Percentiles rank a stretch among this genome's conserved stretches.
Evolutionary conservation across 2,888 invertebrate species (phyloP).

Genomic region (Eurytoma adleriae): DNA sequence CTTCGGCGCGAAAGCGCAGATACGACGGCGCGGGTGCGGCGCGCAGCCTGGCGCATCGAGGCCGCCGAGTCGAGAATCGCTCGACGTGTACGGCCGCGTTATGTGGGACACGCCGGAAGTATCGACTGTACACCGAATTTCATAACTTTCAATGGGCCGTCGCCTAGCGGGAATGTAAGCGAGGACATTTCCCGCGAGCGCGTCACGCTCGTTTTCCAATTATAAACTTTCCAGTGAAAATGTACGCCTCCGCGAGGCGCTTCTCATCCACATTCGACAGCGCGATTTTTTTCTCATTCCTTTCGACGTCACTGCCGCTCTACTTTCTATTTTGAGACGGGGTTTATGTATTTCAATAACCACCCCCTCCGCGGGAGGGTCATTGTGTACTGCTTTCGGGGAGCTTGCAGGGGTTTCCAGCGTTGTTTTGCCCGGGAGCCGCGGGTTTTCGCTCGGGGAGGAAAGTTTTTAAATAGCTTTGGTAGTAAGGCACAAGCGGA

Average conservation of each 20-base stretch:
- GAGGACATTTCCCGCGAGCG: background rate
- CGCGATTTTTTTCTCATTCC: background rate
- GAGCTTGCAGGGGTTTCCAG: background rate
- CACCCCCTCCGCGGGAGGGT: too few species aligned
- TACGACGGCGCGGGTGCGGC: background rate
- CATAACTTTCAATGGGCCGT: constrained; percentile 41
- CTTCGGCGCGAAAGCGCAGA: background rate
- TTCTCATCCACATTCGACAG: background rate
- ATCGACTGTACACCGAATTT: constrained; percentile 45
- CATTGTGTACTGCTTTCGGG: too few species aligned
- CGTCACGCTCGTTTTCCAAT: constrained; percentile 46
- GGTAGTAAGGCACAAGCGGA: constrained; percentile 2
- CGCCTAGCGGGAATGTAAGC: background rate
- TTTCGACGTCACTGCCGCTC: background rate
- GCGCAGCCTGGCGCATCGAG: background rate
- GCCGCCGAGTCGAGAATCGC: background rate
- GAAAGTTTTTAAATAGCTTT: constrained; percentile 43
- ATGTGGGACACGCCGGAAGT: constrained; percentile 20
- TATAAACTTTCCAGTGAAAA: constrained; percentile 46
- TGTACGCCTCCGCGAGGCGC: constrained; percentile 6
- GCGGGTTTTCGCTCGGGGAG: background rate
- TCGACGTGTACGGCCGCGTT: background rate
- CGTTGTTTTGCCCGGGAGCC: background rate
- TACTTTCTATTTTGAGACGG: constrained; percentile 6
- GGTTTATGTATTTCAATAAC: background rate